Evolutionary conservation across 2,113 vertebrate species (phyloP), one percentile per base, ranked within the genome.

Genomic region (Abramis brama): DNA sequence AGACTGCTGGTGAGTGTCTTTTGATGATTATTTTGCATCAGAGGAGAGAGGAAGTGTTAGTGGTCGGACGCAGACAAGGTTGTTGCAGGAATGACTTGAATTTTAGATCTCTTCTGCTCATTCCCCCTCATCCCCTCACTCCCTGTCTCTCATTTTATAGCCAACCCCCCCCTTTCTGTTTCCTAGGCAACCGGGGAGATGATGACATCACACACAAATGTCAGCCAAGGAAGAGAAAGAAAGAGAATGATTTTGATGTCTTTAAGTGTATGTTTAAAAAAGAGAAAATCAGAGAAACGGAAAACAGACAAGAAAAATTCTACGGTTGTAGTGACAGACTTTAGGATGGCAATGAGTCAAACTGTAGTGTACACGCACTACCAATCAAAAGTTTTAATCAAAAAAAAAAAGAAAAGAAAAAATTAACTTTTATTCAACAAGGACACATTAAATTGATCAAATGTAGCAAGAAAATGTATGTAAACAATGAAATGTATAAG

Each of bases 181-280:
- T 83, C 84, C 78, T 75, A 88, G 80, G 85, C 77, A 82, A 82
- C 80, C 45, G n/a, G 80, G 64, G 64, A n/a, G 64, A 50, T 82
- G 80, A 82, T 86, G 82, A 78, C 88, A 85, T 89, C 85, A 89
- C 85, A 86, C 82, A 82, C 80, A 86, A 85, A 89, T 89, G 88
- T 89, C 88, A 83, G 80, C 77, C 43, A 85, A 60, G 68, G 74
- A 79, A 83, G 79, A 66, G 73, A 80, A 30, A 80, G 66, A 74
- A 50, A 45, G 52, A 39, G 79, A 73, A 57, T 1, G 43, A 86
- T 74, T 73, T 50, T 80, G 66, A 83, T 66, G 80, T 68, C 17
- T 52, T 52, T 30, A 82, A 55, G 50, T 78, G 76, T 77, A 57
- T 79, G 84, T 23, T 57, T 47, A 64, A 50, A 25, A 71, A 8